These are phyloP conservation scores for Ophioderma brevispina DNA, from an alignment of 35 echinoderm and acorn worm species.

Conservation along the genomic window DNA sequence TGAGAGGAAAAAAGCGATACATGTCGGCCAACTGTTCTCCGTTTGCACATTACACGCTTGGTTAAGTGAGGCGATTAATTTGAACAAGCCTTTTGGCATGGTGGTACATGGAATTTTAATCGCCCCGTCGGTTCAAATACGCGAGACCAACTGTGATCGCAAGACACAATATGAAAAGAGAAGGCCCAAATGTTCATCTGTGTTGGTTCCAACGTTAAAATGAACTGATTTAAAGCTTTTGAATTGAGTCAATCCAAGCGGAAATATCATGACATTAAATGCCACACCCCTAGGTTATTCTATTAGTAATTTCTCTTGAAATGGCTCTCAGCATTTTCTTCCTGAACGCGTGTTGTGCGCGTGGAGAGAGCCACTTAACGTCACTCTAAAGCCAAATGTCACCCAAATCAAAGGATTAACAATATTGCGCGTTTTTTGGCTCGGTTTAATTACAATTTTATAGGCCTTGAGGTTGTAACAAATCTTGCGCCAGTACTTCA, in stretches of 20 bases:
- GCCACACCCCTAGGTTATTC: neutral
- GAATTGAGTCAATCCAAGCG: neutral
- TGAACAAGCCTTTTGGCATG: neutral
- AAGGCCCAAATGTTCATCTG: neutral
- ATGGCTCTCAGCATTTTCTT: neutral
- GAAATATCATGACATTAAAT: slow-evolving; percentile 1
- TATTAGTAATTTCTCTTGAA: neutral
- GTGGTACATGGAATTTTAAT: neutral
- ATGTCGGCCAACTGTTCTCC: neutral
- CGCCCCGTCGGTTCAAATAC: neutral
- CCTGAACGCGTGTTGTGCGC: neutral
- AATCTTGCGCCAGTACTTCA: neutral
- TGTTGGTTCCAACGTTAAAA: neutral
- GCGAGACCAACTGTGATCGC: neutral
- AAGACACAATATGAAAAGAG: neutral
- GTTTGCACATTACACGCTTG: neutral
- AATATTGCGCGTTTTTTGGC: neutral
- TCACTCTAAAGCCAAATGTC: neutral
- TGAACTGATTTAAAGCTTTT: neutral
- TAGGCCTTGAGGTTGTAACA: neutral
- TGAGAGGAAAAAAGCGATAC: neutral
- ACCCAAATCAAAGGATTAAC: neutral
- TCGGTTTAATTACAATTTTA: neutral
- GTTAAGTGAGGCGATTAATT: neutral
- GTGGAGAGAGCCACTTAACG: neutral